phyloP scores from a whole-genome alignment of 2,888 invertebrate species.

The Vandiemenella viatica region DNA sequence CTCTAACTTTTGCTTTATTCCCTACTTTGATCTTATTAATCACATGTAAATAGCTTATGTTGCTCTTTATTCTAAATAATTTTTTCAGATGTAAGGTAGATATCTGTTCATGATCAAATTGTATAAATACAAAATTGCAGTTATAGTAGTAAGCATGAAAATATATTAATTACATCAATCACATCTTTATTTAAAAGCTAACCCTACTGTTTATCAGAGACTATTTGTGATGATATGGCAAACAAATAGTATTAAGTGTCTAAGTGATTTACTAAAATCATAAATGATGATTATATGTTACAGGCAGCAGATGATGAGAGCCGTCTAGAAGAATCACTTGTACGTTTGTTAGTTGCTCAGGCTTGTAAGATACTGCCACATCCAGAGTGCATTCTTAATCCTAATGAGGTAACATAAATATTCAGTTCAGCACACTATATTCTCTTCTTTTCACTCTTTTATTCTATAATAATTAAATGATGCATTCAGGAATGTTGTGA shows the following conservation, averaged over 20 bases:
- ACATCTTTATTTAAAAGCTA: not conserved
- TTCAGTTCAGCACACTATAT: not conserved
- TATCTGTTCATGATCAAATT: too few species aligned
- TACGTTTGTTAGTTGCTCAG: conserved; percentile 48
- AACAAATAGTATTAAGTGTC: not conserved
- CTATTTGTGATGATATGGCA: not conserved
- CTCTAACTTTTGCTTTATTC: too few species aligned
- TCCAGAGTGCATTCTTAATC: conserved; percentile 42
- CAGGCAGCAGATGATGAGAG: conserved; percentile 34
- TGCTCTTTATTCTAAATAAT: too few species aligned
- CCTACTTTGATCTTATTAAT: too few species aligned
- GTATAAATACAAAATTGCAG: too few species aligned
- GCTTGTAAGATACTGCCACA: conserved; percentile 38
- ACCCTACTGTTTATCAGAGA: not conserved
- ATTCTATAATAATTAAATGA: too few species aligned
- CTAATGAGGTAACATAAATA: conserved; percentile 41
- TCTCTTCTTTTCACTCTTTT: not conserved
- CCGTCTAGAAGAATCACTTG: conserved; percentile 46
- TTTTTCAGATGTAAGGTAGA: too few species aligned
- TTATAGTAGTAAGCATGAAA: not conserved
- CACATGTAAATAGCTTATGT: too few species aligned
- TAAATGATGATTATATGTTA: conserved; percentile 12
- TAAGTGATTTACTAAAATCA: not conserved
- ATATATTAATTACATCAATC: not conserved
- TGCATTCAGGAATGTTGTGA: too few species aligned